Percentiles rank a stretch among this genome's conserved stretches.
Evolutionary conservation across 1,140 invertebrate genomes (phyloP).

Genomic region (Bombus difficillimus): DNA sequence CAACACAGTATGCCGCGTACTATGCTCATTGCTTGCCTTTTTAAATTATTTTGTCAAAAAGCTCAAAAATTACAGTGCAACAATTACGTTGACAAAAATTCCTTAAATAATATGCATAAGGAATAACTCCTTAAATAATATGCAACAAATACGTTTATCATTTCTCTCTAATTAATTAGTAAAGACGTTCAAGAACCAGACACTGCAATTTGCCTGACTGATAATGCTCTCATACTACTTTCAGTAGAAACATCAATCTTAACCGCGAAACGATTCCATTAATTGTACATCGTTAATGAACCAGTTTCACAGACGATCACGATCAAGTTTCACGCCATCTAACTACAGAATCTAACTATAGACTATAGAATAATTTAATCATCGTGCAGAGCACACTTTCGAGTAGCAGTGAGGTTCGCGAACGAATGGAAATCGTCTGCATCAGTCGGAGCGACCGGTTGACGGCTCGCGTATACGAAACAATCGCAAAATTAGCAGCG

Average conservation of each 20-base stretch:
- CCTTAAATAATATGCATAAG: background rate
- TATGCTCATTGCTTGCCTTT: no score
- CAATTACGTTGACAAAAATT: background rate
- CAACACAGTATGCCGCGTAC: no score
- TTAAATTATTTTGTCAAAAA: background rate
- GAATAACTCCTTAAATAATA: background rate
- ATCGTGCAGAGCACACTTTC: background rate
- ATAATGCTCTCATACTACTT: background rate
- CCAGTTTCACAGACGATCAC: no score
- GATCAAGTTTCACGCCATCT: background rate
- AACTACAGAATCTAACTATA: no score
- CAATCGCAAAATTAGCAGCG: conserved; percentile 38
- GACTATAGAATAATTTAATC: background rate
- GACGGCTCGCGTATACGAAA: background rate
- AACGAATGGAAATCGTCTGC: background rate
- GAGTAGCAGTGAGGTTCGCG: background rate
- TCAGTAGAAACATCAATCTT: background rate
- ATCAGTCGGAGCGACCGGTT: background rate
- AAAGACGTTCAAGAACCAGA: background rate
- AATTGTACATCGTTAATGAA: background rate
- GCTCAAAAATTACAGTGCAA: accelerated
- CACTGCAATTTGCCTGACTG: background rate
- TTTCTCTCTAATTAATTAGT: background rate
- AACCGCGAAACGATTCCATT: background rate
- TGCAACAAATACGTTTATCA: background rate